Evolutionary conservation across 2,888 invertebrate species (phyloP).

Genomic region (Plagodis pulveraria): DNA sequence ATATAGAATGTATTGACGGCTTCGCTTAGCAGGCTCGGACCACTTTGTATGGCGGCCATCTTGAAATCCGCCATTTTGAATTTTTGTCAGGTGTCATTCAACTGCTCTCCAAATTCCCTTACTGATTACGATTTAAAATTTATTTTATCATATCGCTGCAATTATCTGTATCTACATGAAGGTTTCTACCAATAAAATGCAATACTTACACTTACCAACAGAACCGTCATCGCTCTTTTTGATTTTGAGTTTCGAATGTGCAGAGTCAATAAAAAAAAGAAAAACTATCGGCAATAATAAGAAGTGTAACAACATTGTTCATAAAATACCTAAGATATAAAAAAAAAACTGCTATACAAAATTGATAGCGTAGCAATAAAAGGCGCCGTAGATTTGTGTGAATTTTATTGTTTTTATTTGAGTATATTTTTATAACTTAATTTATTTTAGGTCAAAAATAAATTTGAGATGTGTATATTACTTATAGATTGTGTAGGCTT

Average conservation of each 20-base stretch:
- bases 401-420: not conserved
- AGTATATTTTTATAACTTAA: not conserved
- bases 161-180: no score
- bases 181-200: no score
- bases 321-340: constrained; percentile 2
- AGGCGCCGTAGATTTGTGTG: not conserved
- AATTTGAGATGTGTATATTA: not conserved
- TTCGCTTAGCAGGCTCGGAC: no score
- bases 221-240: constrained; percentile 12
- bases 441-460: not conserved
- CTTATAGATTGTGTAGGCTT: not conserved
- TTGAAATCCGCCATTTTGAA: no score
- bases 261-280: constrained; percentile 15
- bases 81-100: no score
- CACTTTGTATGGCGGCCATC: no score
- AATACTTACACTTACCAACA: constrained; percentile 15
- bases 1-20: no score
- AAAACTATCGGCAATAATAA: constrained; percentile 12
- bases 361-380: constrained; percentile 6
- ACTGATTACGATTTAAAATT: no score
- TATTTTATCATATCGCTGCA: no score
- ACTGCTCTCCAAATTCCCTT: no score
- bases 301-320: constrained; percentile 23
- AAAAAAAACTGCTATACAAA: constrained; percentile 1
- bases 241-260: not conserved